A percentile compares a stretch with the other conserved stretches of the same genome.
Evolutionary conservation across 2,888 invertebrate genomes (phyloP).

Genomic region (Diaperis boleti): DNA sequence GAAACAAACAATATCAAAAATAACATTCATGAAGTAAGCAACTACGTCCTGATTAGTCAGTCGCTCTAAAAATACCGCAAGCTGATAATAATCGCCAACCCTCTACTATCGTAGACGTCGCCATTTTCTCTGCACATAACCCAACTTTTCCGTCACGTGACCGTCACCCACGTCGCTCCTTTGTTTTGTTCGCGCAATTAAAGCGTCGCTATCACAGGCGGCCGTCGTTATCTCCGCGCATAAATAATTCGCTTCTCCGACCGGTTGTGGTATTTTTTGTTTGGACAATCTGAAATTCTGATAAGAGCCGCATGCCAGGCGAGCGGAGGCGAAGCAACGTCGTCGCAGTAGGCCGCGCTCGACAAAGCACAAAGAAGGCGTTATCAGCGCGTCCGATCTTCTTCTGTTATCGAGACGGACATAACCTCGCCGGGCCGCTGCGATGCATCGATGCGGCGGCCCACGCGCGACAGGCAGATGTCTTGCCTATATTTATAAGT

Average conservation of each 20-base stretch:
- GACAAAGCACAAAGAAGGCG: slow-evolving; percentile 55
- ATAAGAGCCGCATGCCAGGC: slow-evolving; percentile 39
- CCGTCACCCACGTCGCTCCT: slow-evolving; percentile 22
- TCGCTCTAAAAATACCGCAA: slow-evolving; percentile 14
- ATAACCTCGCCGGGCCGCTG: slow-evolving; percentile 1
- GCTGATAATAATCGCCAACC: slow-evolving; percentile 16
- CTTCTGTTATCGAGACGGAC: slow-evolving; percentile 56
- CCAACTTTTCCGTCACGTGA: slow-evolving; percentile 26
- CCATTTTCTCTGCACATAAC: slow-evolving; percentile 5
- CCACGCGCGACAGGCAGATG: slow-evolving; percentile 62
- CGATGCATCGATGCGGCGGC: slow-evolving; percentile 43
- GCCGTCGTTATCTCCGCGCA: slow-evolving; percentile 31
- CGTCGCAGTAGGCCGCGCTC: slow-evolving; percentile 34
- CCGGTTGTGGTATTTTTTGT: slow-evolving; percentile 19
- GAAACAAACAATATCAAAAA: slow-evolving; percentile 29
- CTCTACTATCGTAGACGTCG: background rate
- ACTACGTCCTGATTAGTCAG: slow-evolving; percentile 18
- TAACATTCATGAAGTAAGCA: slow-evolving; percentile 22
- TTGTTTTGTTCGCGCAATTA: slow-evolving; percentile 33
- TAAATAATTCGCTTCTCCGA: slow-evolving; percentile 20
- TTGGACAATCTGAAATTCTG: slow-evolving; percentile 42
- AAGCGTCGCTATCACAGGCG: slow-evolving; percentile 23
- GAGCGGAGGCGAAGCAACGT: background rate
- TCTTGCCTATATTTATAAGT: slow-evolving; percentile 45
- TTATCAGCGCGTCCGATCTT: slow-evolving; percentile 17